Conservation (phyloP, 2,113 vertebrate species). For the Ciconia maguari region DNA sequence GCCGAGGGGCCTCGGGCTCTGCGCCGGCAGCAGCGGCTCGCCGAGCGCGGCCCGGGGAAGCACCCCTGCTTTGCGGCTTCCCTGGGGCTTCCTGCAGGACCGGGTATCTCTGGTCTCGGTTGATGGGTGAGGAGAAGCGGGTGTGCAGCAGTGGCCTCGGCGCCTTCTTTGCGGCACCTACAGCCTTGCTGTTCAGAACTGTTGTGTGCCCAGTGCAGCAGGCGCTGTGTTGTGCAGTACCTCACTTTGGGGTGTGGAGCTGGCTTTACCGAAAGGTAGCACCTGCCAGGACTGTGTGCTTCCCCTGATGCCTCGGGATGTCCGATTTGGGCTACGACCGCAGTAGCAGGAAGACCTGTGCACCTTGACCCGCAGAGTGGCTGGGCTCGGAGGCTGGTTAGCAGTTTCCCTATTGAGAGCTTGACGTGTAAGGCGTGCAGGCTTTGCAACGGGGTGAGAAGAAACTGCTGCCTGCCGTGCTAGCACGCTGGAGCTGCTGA, state of each 20-base stretch:
- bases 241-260: background rate
- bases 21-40: background rate
- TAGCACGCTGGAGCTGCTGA: accelerated
- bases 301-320: too few relatives aligned
- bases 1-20: background rate
- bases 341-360: accelerated
- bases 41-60: background rate
- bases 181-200: accelerated
- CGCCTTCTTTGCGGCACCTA: background rate
- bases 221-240: background rate
- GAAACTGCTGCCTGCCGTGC: background rate
- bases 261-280: background rate
- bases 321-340: background rate
- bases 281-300: too few relatives aligned
- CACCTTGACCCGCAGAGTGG: accelerated
- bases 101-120: background rate
- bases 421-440: accelerated
- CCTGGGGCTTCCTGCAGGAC: background rate
- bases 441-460: accelerated
- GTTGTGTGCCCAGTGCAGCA: accelerated
- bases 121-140: background rate
- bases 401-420: accelerated
- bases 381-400: background rate
- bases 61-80: background rate
- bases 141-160: background rate